A percentile compares a stretch with the other conserved stretches of the same genome.
Evolutionary conservation across 2,888 invertebrate genomes (phyloP).

Genomic region (Limnephilus auricula): DNA sequence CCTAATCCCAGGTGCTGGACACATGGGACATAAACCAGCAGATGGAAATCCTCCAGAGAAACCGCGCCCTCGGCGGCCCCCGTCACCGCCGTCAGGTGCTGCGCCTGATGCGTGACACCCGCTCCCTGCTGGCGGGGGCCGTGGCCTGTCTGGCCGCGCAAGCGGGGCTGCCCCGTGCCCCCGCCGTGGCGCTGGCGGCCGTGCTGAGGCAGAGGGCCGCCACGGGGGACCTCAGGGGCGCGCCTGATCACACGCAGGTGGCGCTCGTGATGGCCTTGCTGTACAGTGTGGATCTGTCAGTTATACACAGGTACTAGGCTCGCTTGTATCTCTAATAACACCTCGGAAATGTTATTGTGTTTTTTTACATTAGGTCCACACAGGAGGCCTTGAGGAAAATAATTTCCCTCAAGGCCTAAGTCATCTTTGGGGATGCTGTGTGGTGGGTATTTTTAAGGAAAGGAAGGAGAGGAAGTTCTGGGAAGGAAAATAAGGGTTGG

Average conservation of each 20-base stretch:
- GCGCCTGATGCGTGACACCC: constrained; percentile 67
- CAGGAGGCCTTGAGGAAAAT: too few relatives aligned
- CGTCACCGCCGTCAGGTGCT: constrained; percentile 82
- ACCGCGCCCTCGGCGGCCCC: constrained; percentile 92
- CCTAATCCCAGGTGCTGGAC: constrained; percentile 69
- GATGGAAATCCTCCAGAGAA: constrained; percentile 87
- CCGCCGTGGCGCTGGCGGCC: constrained; percentile 81
- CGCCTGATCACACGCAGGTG: constrained; percentile 87
- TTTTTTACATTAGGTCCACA: too few relatives aligned
- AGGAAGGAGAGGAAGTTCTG: too few relatives aligned
- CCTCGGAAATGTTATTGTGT: too few relatives aligned
- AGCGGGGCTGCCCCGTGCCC: constrained; percentile 81
- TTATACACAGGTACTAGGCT: constrained; percentile 78
- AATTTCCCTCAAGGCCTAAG: too few relatives aligned
- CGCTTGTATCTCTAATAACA: neutral
- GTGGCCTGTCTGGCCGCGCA: constrained; percentile 75
- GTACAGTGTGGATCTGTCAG: constrained; percentile 89
- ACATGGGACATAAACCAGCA: constrained; percentile 73
- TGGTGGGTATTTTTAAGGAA: too few relatives aligned
- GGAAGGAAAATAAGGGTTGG: too few relatives aligned
- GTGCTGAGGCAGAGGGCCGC: constrained; percentile 71
- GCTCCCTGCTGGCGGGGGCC: constrained; percentile 74
- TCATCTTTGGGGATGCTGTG: too few relatives aligned
- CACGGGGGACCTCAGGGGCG: constrained; percentile 80
- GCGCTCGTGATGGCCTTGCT: constrained; percentile 90